Conservation (phyloP, 2,888 invertebrate genomes). For the Harpagoxenus sublaevis region DNA sequence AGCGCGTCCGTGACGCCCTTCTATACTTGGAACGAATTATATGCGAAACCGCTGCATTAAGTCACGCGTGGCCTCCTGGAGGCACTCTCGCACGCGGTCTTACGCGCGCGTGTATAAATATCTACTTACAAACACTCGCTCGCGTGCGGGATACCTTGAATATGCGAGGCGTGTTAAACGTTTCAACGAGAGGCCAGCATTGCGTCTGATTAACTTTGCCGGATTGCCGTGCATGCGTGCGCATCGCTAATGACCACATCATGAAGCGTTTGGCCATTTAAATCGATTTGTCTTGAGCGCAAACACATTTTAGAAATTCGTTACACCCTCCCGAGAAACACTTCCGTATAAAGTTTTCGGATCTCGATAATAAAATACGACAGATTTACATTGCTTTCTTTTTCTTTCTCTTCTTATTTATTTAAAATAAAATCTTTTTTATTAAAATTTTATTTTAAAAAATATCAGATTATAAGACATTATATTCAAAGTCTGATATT, state of each 20-base stretch:
- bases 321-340: neutral
- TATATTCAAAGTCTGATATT: neutral
- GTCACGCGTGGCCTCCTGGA: slow-evolving; percentile 51
- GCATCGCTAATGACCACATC: slow-evolving; percentile 26
- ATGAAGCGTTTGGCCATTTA: slow-evolving; percentile 2
- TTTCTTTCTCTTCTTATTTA: neutral
- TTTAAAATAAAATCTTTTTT: neutral
- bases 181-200: slow-evolving; percentile 66
- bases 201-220: slow-evolving; percentile 64
- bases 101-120: slow-evolving; percentile 42
- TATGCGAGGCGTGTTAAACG: slow-evolving; percentile 62
- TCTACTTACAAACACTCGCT: slow-evolving; percentile 32
- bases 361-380: neutral
- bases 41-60: slow-evolving; percentile 55
- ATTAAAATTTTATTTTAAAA: neutral
- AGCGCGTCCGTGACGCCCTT: slow-evolving; percentile 43
- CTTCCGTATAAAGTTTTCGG: neutral
- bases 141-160: slow-evolving; percentile 44
- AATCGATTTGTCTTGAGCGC: slow-evolving; percentile 13
- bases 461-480: neutral
- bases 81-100: slow-evolving; percentile 28
- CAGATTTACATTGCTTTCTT: too few species aligned
- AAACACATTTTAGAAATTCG: neutral
- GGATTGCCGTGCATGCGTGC: slow-evolving; percentile 19
- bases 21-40: slow-evolving; percentile 62